Conservation (phyloP, 2,888 invertebrate species). For the Falcaria lacertinaria region DNA sequence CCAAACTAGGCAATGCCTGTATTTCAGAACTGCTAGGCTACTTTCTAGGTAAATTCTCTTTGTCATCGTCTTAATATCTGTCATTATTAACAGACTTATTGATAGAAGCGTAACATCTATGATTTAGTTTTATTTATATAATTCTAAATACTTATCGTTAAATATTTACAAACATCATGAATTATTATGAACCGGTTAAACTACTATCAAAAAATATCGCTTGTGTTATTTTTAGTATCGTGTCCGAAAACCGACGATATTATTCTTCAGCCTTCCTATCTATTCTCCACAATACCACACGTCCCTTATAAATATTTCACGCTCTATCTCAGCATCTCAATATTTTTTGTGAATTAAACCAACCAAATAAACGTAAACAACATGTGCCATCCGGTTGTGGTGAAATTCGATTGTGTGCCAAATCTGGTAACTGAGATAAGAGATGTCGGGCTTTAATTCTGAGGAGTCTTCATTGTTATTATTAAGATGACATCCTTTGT, state of each 20-base stretch:
- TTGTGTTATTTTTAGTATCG: too few species aligned
- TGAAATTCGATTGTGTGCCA: slow-evolving; percentile 27
- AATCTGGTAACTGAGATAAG: slow-evolving; percentile 15
- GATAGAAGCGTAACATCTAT: too few species aligned
- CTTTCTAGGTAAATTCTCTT: too few species aligned
- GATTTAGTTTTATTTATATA: too few species aligned
- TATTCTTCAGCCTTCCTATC: slow-evolving; percentile 8
- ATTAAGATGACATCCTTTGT: neutral
- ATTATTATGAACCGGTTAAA: too few species aligned
- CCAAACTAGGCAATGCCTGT: too few species aligned
- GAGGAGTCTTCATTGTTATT: neutral
- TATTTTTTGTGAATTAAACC: slow-evolving; percentile 53
- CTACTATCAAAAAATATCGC: too few species aligned
- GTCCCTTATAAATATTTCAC: slow-evolving; percentile 26
- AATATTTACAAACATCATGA: too few species aligned
- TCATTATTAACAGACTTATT: too few species aligned
- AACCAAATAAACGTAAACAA: slow-evolving; percentile 63
- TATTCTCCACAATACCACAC: slow-evolving; percentile 9
- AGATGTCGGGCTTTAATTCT: neutral
- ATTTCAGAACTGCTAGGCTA: too few species aligned
- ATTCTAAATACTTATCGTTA: too few species aligned
- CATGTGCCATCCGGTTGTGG: slow-evolving; percentile 61
- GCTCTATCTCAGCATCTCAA: slow-evolving; percentile 40
- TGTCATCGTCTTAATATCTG: too few species aligned
- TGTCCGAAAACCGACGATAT: neutral